Evolutionary conservation across 2,797 vertebrate genomes (phyloP).

Genomic region (Sebastes steindachneri): DNA sequence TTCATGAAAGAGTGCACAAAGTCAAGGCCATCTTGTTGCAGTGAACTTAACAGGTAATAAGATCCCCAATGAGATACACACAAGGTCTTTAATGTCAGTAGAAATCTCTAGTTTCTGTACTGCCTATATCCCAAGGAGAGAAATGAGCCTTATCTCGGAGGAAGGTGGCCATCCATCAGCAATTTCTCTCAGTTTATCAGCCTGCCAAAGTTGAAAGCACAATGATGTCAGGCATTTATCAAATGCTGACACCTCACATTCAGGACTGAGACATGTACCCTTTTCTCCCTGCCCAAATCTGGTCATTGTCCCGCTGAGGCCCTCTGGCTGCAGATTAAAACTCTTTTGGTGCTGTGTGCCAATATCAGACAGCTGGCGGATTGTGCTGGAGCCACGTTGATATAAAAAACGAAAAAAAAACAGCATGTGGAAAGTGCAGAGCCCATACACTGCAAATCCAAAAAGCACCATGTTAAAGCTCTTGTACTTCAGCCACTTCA

Average conservation of each 20-base stretch:
- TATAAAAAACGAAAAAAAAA: neutral
- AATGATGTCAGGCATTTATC: conserved; percentile 82
- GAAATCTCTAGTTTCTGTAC: conserved; percentile 65
- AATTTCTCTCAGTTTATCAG: conserved; percentile 77
- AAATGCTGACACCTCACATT: conserved; percentile 78
- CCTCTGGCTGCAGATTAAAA: conserved; percentile 40
- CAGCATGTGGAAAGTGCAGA: neutral
- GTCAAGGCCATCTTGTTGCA: conserved; percentile 13
- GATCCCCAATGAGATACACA: conserved; percentile 47
- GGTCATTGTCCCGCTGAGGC: conserved; percentile 30
- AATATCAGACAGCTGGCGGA: conserved; percentile 4
- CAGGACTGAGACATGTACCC: conserved; percentile 57
- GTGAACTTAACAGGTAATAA: conserved; percentile 46
- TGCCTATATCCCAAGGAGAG: conserved; percentile 60
- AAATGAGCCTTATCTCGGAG: conserved; percentile 77
- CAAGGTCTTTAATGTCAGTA: conserved; percentile 66
- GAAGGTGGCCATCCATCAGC: conserved; percentile 79
- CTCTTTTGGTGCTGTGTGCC: neutral
- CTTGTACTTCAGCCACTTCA: conserved; percentile 10
- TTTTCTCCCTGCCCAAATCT: conserved; percentile 55
- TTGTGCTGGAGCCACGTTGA: neutral
- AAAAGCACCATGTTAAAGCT: conserved; percentile 18
- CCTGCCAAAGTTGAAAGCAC: conserved; percentile 60
- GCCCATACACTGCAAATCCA: neutral
- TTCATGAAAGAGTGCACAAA: conserved; percentile 18